Conservation (phyloP, 2,888 invertebrate species). For the Antheraea yamamai region DNA sequence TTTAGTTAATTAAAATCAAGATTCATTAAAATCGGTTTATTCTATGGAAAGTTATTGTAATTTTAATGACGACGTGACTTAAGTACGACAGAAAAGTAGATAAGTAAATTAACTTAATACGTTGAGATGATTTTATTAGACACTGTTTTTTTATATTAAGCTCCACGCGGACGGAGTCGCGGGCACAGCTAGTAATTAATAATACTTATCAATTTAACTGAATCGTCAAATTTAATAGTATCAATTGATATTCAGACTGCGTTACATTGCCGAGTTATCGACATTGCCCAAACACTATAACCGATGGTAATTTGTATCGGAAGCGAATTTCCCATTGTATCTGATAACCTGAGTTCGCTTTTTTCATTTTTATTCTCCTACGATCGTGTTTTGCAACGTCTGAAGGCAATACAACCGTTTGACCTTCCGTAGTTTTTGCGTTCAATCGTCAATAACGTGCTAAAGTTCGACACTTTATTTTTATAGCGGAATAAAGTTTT, state of each 20-base stretch:
- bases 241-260: conserved; percentile 7
- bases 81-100: too few species aligned
- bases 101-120: too few species aligned
- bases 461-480: conserved; percentile 39
- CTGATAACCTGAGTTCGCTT: conserved; percentile 23
- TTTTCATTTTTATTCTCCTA: conserved; percentile 26
- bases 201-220: neutral
- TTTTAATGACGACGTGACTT: too few species aligned
- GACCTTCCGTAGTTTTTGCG: conserved; percentile 27
- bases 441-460: conserved; percentile 32
- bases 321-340: conserved; percentile 44
- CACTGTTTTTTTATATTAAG: too few species aligned
- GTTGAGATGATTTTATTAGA: too few species aligned
- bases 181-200: neutral
- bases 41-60: too few species aligned
- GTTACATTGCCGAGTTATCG: neutral
- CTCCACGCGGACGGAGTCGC: too few species aligned
- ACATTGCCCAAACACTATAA: conserved; percentile 2
- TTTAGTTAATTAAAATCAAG: too few species aligned
- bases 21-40: too few species aligned
- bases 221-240: neutral
- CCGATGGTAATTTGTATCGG: conserved; percentile 19
- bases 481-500: conserved; percentile 45
- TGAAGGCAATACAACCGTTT: conserved; percentile 7
- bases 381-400: conserved; percentile 17